Conservation (phyloP, 1,140 invertebrate genomes). For the Drosophila varians region DNA sequence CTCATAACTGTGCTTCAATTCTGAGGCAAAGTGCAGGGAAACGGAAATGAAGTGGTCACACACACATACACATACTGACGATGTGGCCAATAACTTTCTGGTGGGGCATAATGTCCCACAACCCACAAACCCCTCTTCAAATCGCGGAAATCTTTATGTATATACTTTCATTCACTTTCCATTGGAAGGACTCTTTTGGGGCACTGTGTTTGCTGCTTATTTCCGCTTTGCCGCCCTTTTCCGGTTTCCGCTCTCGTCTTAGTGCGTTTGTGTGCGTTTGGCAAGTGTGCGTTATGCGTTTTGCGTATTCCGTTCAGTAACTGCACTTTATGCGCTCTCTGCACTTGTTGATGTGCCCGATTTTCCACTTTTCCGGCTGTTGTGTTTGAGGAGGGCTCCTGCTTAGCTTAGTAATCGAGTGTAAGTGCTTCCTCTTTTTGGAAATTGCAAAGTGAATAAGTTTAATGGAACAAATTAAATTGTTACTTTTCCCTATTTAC, state of each 20-base stretch:
- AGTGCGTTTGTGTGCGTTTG: conserved; percentile 7
- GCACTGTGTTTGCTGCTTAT: conserved; percentile 52
- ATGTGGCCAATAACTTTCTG: conserved; percentile 27
- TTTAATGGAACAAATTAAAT: not conserved
- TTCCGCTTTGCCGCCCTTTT: conserved; percentile 47
- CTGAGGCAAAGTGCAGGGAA: conserved; percentile 30
- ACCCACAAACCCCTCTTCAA: not conserved
- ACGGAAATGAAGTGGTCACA: conserved; percentile 43
- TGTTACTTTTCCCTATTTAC: not conserved
- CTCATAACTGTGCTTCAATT: conserved; percentile 1
- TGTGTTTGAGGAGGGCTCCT: conserved; percentile 28
- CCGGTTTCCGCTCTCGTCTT: conserved; percentile 9
- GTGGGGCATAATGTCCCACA: conserved; percentile 26
- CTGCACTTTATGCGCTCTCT: conserved; percentile 36
- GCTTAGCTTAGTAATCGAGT: conserved; percentile 27
- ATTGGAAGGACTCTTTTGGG: not conserved
- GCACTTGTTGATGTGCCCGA: conserved; percentile 31
- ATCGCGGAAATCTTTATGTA: conserved; percentile 29
- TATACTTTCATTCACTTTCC: conserved; percentile 41
- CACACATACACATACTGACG: conserved; percentile 1
- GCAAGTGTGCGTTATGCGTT: not conserved
- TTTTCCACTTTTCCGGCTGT: conserved; percentile 45
- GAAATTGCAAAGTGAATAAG: not conserved
- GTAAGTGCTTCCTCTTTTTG: conserved; percentile 20
- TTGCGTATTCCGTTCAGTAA: conserved; percentile 4